phyloP scores from a whole-genome alignment of 2,797 vertebrate species.

The Neosalanx taihuensis region DNA sequence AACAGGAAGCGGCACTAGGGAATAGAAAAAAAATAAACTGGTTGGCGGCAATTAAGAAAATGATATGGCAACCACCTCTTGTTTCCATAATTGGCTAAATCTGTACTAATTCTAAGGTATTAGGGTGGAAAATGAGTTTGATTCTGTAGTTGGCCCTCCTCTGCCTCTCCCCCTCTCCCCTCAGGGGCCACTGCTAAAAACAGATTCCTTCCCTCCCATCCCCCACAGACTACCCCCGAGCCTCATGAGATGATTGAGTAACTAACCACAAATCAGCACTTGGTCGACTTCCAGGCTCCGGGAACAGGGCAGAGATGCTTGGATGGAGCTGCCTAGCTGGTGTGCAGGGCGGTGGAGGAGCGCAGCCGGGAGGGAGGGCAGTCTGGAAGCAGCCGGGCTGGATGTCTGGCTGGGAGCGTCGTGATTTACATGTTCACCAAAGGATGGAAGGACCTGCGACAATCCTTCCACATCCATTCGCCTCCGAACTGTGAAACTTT shows the following conservation, averaged over 20 bases:
- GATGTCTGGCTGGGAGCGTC: no score
- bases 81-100: conserved; percentile 66
- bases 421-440: background rate
- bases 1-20: conserved; percentile 25
- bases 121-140: conserved; percentile 53
- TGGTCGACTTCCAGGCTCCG: conserved; percentile 61
- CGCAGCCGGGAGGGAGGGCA: conserved; percentile 3
- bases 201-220: conserved; percentile 24
- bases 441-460: background rate
- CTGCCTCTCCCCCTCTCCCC: conserved; percentile 7
- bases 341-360: background rate
- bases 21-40: conserved; percentile 43
- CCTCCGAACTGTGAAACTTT: background rate
- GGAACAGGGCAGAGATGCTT: conserved; percentile 55
- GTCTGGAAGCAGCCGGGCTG: background rate
- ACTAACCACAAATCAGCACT: conserved; percentile 59
- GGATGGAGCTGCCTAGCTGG: conserved; percentile 30
- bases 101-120: conserved; percentile 57
- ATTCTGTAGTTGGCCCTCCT: conserved; percentile 22
- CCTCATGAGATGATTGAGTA: conserved; percentile 61
- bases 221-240: conserved; percentile 41
- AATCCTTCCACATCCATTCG: background rate
- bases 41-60: conserved; percentile 55
- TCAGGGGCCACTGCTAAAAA: conserved; percentile 18
- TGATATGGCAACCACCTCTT: conserved; percentile 48